Conservation (phyloP, 2,797 vertebrate genomes). For the Oryzias dopingdopingensis region DNA sequence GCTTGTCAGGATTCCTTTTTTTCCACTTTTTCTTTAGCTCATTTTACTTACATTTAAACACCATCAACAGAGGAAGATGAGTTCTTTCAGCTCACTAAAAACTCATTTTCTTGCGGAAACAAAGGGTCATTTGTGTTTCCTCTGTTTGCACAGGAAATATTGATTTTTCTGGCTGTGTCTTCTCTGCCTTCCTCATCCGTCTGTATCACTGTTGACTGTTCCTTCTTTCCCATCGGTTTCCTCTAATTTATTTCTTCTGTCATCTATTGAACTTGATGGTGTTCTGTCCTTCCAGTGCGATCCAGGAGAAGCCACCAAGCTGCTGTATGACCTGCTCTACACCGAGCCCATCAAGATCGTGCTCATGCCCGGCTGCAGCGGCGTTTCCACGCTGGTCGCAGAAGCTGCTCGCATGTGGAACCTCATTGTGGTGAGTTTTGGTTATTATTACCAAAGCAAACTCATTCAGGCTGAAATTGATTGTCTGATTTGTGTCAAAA, state of each 20-base stretch:
- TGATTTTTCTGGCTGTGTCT: slow-evolving; percentile 19
- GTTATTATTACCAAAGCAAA: background rate
- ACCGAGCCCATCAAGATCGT: slow-evolving; percentile 90
- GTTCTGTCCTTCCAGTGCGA: slow-evolving; percentile 51
- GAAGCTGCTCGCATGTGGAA: slow-evolving; percentile 92
- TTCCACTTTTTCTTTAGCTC: too few relatives aligned
- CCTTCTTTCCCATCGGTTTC: background rate
- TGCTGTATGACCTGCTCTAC: slow-evolving; percentile 88
- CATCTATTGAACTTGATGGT: slow-evolving; percentile 2
- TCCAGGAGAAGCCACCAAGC: slow-evolving; percentile 84
- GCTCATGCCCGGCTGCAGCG: slow-evolving; percentile 89
- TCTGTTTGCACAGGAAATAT: slow-evolving; percentile 1
- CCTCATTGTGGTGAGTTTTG: slow-evolving; percentile 82
- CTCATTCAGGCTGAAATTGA: background rate
- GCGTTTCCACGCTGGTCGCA: slow-evolving; percentile 87
- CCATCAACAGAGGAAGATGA: background rate
- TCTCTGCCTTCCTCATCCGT: slow-evolving; percentile 17
- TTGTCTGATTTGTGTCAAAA: too few relatives aligned
- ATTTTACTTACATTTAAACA: too few relatives aligned
- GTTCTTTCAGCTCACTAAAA: slow-evolving; percentile 12
- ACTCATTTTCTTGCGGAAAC: too few relatives aligned
- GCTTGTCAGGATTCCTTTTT: too few relatives aligned
- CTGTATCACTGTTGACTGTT: slow-evolving; percentile 10
- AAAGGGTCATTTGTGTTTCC: slow-evolving; percentile 1
- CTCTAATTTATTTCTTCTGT: slow-evolving; percentile 30